phyloP scores from a whole-genome alignment of 2,797 vertebrate species.

The Thalassophryne amazonica region DNA sequence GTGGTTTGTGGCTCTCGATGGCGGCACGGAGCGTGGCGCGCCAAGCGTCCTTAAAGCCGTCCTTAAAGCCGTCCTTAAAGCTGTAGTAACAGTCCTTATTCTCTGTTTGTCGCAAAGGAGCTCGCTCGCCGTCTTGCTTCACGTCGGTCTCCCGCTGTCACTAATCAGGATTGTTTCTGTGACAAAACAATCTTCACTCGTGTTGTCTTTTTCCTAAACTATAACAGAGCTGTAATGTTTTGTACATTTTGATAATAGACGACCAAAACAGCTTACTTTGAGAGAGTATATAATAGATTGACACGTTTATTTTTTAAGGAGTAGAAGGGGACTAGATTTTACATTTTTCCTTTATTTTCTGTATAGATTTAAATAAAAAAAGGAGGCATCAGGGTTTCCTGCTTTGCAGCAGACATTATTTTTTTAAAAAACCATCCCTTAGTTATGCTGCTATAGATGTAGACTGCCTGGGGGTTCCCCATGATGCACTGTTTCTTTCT shows the following conservation, averaged over 20 bases:
- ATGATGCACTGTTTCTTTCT: no score
- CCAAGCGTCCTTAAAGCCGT: no score
- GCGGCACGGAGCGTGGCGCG: no score
- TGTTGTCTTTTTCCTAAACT: conserved; percentile 52
- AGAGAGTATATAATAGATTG: conserved; percentile 73
- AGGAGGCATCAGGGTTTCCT: conserved; percentile 43
- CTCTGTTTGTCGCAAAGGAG: conserved; percentile 16
- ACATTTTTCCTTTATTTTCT: conserved; percentile 60
- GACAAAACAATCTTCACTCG: conserved; percentile 55
- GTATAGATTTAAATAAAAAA: conserved; percentile 34
- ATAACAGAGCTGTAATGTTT: conserved; percentile 72
- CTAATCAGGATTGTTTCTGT: conserved; percentile 64
- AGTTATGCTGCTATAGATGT: no score
- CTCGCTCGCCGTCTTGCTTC: conserved; percentile 9
- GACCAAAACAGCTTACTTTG: conserved; percentile 78
- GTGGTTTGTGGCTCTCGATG: no score
- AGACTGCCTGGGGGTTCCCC: no score
- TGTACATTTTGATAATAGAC: conserved; percentile 82
- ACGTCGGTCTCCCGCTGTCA: conserved; percentile 15
- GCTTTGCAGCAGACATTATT: conserved; percentile 33
- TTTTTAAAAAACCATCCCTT: no score
- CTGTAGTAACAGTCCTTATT: no score
- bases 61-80: no score
- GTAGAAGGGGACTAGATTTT: conserved; percentile 57
- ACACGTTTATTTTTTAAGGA: conserved; percentile 68